Evolutionary conservation across 2,113 vertebrate species (phyloP).

Genomic region (Chloropsis hardwickii): DNA sequence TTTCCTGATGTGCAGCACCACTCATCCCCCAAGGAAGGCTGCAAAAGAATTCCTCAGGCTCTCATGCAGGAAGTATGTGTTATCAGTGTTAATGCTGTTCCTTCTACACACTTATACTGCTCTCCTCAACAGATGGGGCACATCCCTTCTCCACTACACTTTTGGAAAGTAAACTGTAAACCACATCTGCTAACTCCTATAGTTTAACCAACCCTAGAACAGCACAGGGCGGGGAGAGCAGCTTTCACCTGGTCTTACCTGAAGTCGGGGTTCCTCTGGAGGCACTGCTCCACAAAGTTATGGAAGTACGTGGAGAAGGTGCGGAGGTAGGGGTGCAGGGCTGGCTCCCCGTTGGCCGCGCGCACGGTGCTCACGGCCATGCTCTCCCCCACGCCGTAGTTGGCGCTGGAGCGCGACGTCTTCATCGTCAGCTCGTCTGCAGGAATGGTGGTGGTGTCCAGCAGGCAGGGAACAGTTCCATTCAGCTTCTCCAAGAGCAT

Average conservation of each 20-base stretch:
- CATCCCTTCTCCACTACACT: not conserved
- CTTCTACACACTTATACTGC: not conserved
- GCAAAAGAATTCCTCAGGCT: not conserved
- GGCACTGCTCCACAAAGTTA: constrained; percentile 91
- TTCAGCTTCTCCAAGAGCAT: constrained; percentile 98
- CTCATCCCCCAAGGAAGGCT: not conserved
- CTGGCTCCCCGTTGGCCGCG: constrained; percentile 85
- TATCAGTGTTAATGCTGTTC: not conserved
- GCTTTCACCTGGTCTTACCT: constrained; percentile 70
- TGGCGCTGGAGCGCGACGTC: constrained; percentile 83
- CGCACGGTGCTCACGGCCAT: constrained; percentile 69
- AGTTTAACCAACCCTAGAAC: not conserved
- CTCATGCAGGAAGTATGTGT: not conserved
- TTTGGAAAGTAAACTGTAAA: fast-evolving
- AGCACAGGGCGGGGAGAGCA: not conserved
- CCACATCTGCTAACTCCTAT: not conserved
- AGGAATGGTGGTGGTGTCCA: constrained; percentile 95
- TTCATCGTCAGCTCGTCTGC: constrained; percentile 91
- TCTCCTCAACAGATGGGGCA: not conserved
- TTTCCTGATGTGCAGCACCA: not conserved
- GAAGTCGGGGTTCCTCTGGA: constrained; percentile 87
- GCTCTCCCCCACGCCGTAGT: constrained; percentile 83
- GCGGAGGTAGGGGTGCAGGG: constrained; percentile 89
- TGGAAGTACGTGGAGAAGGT: constrained; percentile 93
- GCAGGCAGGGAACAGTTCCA: constrained; percentile 91